phyloP scores from a whole-genome alignment of 2,888 invertebrate species.

The Yponomeuta sedellus region DNA sequence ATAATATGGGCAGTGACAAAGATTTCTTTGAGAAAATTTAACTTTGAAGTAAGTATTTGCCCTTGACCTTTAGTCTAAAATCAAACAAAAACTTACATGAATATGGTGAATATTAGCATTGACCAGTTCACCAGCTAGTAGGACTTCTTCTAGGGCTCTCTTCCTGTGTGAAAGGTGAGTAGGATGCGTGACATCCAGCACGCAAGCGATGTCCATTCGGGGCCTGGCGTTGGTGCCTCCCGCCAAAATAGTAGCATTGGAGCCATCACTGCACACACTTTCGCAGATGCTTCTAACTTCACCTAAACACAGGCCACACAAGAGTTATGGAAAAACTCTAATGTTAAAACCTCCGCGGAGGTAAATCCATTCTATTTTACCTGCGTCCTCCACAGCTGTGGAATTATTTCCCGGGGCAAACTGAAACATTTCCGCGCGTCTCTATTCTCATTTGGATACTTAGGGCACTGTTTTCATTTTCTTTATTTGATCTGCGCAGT shows the following conservation, averaged over 20 bases:
- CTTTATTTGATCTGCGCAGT: slow-evolving; percentile 39
- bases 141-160: slow-evolving; percentile 89
- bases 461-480: slow-evolving; percentile 41
- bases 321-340: background rate
- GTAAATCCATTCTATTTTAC: slow-evolving; percentile 22
- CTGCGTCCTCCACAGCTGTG: slow-evolving; percentile 62
- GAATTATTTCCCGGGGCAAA: slow-evolving; percentile 62
- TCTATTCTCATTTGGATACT: slow-evolving; percentile 55
- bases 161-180: slow-evolving; percentile 85
- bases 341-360: slow-evolving; percentile 23
- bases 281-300: slow-evolving; percentile 73
- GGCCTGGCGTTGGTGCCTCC: slow-evolving; percentile 68
- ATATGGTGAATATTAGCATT: slow-evolving; percentile 90
- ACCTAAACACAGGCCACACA: slow-evolving; percentile 33
- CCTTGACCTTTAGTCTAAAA: background rate
- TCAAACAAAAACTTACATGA: slow-evolving; percentile 76
- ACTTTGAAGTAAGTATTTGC: background rate
- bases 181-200: slow-evolving; percentile 86
- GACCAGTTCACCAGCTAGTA: slow-evolving; percentile 85
- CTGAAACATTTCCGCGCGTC: slow-evolving; percentile 65
- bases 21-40: background rate
- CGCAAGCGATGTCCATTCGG: slow-evolving; percentile 92
- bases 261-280: slow-evolving; percentile 72
- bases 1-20: background rate
- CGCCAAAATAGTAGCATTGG: slow-evolving; percentile 67